A percentile compares a stretch with the other conserved stretches of the same genome.
phyloP scores from a whole-genome alignment of 2,797 vertebrate genomes.

The Otolemur crassicaudatus region DNA sequence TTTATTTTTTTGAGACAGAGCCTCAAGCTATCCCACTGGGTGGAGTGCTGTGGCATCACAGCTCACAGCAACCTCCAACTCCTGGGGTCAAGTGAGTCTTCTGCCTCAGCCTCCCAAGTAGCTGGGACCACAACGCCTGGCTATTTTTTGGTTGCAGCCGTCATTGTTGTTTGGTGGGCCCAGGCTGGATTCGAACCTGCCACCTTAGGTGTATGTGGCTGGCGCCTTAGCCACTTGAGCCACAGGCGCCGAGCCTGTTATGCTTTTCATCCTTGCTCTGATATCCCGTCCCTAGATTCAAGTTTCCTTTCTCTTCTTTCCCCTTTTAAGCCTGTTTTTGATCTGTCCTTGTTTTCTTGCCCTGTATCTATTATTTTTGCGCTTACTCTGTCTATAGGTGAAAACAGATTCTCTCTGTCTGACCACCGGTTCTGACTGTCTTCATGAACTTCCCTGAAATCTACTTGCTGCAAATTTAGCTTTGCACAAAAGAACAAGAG shows the following conservation, averaged over 20 bases:
- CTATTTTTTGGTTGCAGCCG: too few species aligned
- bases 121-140: too few species aligned
- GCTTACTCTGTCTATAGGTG: conserved; percentile 39
- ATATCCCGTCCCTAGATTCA: not conserved
- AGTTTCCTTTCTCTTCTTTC: conserved; percentile 64
- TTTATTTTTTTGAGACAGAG: too few species aligned
- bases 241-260: not conserved
- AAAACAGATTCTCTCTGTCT: conserved; percentile 56
- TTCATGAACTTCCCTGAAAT: conserved; percentile 22
- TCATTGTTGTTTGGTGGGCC: too few species aligned
- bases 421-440: not conserved
- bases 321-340: conserved; percentile 38
- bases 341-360: conserved; percentile 57
- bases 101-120: too few species aligned
- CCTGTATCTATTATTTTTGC: conserved; percentile 56
- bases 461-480: conserved; percentile 37
- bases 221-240: too few species aligned
- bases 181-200: too few species aligned
- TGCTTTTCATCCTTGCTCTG: not conserved
- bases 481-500: conserved; percentile 50
- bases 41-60: too few species aligned
- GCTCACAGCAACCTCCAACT: too few species aligned
- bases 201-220: too few species aligned
- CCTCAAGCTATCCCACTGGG: too few species aligned
- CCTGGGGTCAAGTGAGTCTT: too few species aligned